These are phyloP conservation scores for Morphnarchus princeps DNA, from an alignment of 2,113 vertebrate genomes.

Conservation along the genomic window DNA sequence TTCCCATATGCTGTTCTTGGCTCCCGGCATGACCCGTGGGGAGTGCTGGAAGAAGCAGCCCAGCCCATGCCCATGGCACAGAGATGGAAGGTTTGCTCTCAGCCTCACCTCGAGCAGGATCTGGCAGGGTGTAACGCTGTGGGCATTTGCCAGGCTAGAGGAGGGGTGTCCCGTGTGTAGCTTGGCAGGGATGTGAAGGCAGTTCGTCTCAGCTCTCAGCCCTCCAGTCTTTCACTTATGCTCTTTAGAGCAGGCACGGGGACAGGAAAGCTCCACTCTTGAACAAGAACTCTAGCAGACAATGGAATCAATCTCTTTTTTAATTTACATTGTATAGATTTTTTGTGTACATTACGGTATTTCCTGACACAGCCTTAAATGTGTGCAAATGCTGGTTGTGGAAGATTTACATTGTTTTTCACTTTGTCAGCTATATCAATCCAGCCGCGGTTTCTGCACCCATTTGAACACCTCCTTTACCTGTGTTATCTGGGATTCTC, in stretches of 20 bases:
- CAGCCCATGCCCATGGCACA: neutral
- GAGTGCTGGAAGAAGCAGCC: neutral
- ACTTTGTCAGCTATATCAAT: neutral
- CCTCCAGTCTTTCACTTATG: neutral
- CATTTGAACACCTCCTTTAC: neutral
- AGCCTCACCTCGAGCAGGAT: neutral
- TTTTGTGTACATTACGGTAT: neutral
- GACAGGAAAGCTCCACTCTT: neutral
- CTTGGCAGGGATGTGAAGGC: neutral
- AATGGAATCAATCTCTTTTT: neutral
- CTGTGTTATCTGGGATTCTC: neutral
- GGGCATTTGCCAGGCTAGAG: neutral
- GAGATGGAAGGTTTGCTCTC: neutral
- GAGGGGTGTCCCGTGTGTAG: neutral
- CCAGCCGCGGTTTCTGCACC: neutral
- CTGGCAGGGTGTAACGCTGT: neutral
- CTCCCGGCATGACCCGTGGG: fast-evolving
- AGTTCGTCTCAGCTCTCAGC: neutral
- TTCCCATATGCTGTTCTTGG: neutral
- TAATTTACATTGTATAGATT: neutral
- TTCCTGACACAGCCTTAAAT: neutral
- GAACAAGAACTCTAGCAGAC: neutral
- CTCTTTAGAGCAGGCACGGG: neutral
- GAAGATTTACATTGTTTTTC: neutral
- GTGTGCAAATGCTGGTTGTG: neutral